Evolutionary conservation across 64 coral and sea anemone genomes (phyloP), one percentile per base, ranked within the genome.

Genomic region (Trachythela sp.): DNA sequence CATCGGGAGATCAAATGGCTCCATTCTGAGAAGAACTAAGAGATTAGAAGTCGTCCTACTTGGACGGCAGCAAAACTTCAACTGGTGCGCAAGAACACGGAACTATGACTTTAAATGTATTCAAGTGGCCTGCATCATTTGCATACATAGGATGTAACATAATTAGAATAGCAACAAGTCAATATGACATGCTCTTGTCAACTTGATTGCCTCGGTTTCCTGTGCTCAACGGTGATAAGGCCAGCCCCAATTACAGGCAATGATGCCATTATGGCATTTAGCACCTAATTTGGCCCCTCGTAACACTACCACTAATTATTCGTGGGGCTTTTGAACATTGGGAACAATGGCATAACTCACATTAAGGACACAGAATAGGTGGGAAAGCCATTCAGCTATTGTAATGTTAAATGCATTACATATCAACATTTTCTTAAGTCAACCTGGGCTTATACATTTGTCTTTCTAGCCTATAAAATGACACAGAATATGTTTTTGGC

Each of bases 271-370:
- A 80, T 20, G 30, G 33, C 30, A 36, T 80, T 80, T 80, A 80
- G 37, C 75, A 80, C 75, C 75, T 80, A 80, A 80, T 80, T 80
- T 80, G 75, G 75, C 35, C 15, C 75, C 75, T 80, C 75, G 33
- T 35, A 39, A 80, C 75, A 80, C 20, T 80, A 80, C 15, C 27
- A 15, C 37, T 80, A 80, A 80, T 80, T 80, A 80, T 80, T 80
- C 75, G 33, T 80, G 75, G 30, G 56, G 56, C 56, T 27, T 64
- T 9, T 20, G 56, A 27, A 20, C 56, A 64, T 64, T 45, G 56
- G 24, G 56, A 64, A 64, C 56, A 64, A 64, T 64, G 26, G 24
- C 56, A 2, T 26, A 64, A 20, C 20, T 18, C 56, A 27, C 56
- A 64, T 64, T 64, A n/a, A n/a, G 20, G 20, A n/a, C 8, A 20